Conservation (phyloP, 2,113 vertebrate species). For the Spheniscus mendiculus region DNA sequence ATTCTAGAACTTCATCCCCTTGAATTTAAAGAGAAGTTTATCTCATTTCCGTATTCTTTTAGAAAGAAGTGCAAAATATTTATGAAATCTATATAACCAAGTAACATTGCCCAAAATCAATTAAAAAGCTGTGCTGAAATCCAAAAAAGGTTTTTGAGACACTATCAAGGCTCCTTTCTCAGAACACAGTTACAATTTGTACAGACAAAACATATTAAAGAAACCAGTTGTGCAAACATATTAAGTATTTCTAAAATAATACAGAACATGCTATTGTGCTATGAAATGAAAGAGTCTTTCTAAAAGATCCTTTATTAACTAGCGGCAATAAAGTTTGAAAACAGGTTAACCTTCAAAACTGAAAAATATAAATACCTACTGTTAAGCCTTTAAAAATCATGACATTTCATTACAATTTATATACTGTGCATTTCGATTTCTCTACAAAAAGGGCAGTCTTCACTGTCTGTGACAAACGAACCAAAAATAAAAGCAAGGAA, state of each 20-base stretch:
- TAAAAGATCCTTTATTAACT: neutral
- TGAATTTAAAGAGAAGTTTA: slow-evolving; percentile 77
- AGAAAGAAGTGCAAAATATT: slow-evolving; percentile 55
- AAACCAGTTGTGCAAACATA: neutral
- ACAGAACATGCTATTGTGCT: slow-evolving; percentile 12
- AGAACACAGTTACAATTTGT: neutral
- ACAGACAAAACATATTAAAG: neutral
- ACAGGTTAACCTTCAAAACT: neutral
- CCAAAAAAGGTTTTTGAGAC: neutral
- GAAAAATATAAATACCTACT: neutral
- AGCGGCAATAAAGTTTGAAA: neutral
- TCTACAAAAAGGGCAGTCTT: neutral
- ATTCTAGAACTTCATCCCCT: slow-evolving; percentile 98
- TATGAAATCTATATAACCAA: slow-evolving; percentile 24
- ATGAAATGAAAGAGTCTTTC: neutral
- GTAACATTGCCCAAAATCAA: neutral
- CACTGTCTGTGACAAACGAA: neutral
- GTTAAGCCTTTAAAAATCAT: neutral
- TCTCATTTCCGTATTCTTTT: slow-evolving; percentile 45
- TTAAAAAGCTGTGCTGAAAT: neutral
- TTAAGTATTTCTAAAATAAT: slow-evolving; percentile 36
- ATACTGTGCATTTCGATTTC: neutral
- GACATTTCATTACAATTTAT: neutral
- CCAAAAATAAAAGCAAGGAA: slow-evolving; percentile 50
- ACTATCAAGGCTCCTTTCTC: neutral